phyloP scores from a whole-genome alignment of 2,888 invertebrate species.

The Rapana venosa region DNA sequence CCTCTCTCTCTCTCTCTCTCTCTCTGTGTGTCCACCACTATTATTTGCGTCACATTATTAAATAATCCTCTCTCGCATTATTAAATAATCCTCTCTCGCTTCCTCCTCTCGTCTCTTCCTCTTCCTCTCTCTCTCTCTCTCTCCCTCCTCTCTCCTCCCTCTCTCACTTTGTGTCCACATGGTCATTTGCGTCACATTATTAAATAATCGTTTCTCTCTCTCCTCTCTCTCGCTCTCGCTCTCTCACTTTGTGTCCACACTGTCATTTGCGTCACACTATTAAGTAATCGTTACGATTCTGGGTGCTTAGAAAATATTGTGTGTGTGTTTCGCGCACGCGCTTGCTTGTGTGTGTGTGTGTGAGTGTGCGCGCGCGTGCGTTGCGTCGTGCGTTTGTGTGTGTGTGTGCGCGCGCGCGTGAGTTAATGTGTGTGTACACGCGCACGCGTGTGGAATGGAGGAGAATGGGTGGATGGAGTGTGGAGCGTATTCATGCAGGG shows the following conservation, averaged over 20 bases:
- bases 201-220: too few relatives aligned
- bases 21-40: neutral
- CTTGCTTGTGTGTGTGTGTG: neutral
- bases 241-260: neutral
- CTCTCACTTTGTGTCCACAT: conserved; percentile 20
- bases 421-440: neutral
- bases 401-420: neutral
- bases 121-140: neutral
- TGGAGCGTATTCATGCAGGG: too few relatives aligned
- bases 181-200: too few relatives aligned
- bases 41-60: too few relatives aligned
- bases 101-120: neutral
- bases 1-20: neutral
- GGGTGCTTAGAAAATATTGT: neutral
- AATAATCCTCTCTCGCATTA: too few relatives aligned
- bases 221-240: conserved; percentile 12
- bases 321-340: too few relatives aligned
- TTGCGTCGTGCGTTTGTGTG: neutral
- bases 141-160: neutral
- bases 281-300: too few relatives aligned
- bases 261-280: neutral
- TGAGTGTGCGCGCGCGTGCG: neutral
- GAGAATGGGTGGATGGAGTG: too few relatives aligned
- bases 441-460: neutral
- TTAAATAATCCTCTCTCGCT: neutral